Evolutionary conservation across 1,140 invertebrate genomes (phyloP).

Genomic region (Ruditapes philippinarum): DNA sequence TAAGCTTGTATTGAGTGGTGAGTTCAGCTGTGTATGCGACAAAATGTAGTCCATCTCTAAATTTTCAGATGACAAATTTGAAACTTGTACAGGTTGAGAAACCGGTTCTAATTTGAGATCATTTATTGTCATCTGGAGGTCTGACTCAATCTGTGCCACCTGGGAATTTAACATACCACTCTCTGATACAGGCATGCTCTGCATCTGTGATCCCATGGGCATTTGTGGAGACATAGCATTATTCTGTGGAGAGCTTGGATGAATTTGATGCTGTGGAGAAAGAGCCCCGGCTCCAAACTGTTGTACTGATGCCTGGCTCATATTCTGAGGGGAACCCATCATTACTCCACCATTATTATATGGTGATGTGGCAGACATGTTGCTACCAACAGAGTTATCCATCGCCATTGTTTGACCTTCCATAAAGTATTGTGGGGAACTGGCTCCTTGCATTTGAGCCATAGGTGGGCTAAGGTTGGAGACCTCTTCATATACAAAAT

Average conservation of each 20-base stretch:
- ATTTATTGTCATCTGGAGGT: constrained; percentile 19
- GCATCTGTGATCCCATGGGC: background rate
- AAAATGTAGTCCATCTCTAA: background rate
- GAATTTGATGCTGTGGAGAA: constrained; percentile 6
- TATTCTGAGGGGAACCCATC: background rate
- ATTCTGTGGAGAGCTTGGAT: background rate
- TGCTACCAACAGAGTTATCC: background rate
- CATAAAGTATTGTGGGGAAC: background rate
- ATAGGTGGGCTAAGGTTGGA: constrained; percentile 26
- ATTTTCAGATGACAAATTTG: constrained; percentile 11
- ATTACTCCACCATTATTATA: background rate
- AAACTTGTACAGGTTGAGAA: constrained; percentile 9
- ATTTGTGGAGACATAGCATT: constrained; percentile 2
- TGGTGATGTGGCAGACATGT: constrained; percentile 17
- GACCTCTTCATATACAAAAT: constrained; percentile 53
- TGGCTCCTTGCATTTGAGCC: constrained; percentile 13
- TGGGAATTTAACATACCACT: background rate
- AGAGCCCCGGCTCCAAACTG: background rate
- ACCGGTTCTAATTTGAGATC: constrained; percentile 28
- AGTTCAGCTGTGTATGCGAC: background rate
- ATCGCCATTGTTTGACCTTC: background rate
- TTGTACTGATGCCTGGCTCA: background rate
- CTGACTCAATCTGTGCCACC: background rate
- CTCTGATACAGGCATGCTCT: background rate
- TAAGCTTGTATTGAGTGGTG: background rate